Base-by-base conservation (phyloP, 2,888 invertebrate species). In the Polydrusus tereticollis region DNA sequence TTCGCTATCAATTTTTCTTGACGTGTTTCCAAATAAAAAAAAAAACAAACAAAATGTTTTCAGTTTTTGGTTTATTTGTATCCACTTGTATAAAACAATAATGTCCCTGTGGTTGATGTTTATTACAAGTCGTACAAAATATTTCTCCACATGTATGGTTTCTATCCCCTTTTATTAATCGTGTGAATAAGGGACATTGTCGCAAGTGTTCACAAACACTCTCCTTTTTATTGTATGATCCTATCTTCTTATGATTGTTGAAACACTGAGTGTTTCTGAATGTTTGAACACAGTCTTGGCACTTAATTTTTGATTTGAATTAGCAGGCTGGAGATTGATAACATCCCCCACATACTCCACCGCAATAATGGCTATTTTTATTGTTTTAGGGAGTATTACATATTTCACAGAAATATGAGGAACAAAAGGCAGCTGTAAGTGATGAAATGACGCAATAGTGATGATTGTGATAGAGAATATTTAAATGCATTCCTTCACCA, bases 361-460 rank as follows among this genome's bases (percentile, higher is more conserved):
- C 29, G 47, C 75, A 75, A 14, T 29, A 14, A 45, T 72, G 75
- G 1, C 29, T 18, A 8, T 38, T 29, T 62, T 72, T 75, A 20
- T 57, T 14, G 8, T 72, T n/a, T 33, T 68, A 75, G 12, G 75
- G 70, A 16, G 41, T 20, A 50, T 72, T 57, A 57, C 75, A 76
- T 7, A 29, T 8, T 60, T 70, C 64, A 45, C 74, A 76, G 47
- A 36, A 76, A 67, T 73, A 74, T 6, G 2, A 14, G 43, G 62
- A 73, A 38, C 65, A 55, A 65, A 76, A 75, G 2, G 73, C 76
- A 1, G 73, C 55, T 1, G 75, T 73, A 1, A 75, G 58, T 14
- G 65, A 70, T 0, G 65, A 66, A 10, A 75, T 76, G 3, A 73
- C 72, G 18, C 67, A 72, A 38, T 41, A 72, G 59, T 76, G 75